phyloP scores from a whole-genome alignment of 2,797 vertebrate species.

The Mus minutoides region DNA sequence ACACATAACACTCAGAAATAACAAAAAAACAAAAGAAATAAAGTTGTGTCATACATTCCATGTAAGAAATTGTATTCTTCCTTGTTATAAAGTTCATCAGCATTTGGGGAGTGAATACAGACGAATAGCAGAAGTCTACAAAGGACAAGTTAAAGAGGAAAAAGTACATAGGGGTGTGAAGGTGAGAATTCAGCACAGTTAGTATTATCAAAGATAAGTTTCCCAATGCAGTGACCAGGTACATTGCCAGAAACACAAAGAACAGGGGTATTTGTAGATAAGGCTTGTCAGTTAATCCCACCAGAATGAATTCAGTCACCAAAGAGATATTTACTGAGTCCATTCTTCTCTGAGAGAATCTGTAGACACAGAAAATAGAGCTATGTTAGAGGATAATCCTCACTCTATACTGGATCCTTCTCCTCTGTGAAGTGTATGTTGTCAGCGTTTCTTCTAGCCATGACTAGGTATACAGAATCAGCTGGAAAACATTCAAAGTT shows the following conservation, averaged over 20 bases:
- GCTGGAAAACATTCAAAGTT: no score
- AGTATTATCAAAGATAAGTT: background rate
- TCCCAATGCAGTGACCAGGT: background rate
- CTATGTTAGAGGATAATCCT: background rate
- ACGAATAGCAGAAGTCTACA: background rate
- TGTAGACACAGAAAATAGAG: background rate
- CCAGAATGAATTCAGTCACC: background rate
- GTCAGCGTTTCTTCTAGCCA: background rate
- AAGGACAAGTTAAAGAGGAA: background rate
- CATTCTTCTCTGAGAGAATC: background rate
- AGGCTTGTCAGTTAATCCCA: background rate
- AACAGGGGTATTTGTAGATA: background rate
- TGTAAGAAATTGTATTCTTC: background rate
- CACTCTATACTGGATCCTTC: background rate
- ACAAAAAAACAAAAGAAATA: background rate
- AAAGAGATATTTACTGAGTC: background rate
- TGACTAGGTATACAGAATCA: background rate
- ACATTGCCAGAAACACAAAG: background rate
- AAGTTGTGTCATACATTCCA: background rate
- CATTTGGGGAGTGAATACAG: background rate
- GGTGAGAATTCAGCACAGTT: slow-evolving; percentile 40
- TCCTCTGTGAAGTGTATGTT: background rate
- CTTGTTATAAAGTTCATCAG: background rate
- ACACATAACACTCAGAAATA: background rate
- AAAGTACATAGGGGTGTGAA: background rate